Base-by-base conservation (phyloP, 1,140 invertebrate genomes). In the Apis laboriosa region DNA sequence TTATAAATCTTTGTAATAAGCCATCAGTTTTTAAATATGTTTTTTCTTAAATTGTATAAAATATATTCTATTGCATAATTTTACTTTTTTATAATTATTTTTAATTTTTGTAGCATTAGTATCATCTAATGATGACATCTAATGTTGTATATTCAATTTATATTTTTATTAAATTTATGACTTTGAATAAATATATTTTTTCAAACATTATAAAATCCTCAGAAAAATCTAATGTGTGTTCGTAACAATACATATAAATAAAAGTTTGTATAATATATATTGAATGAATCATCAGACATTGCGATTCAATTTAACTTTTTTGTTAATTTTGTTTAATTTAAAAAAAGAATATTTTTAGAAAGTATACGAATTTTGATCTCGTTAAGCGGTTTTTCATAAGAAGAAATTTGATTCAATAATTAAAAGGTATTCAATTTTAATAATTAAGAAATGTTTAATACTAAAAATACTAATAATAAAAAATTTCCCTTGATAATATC, bases 221-320 rank as follows among this genome's bases (percentile, higher is more conserved):
- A 13, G 24, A 13, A 11, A 55, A 28, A 34, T 72, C 71, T 72
- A 56, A 51, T 28, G 70, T 55, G 11, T 55, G 49, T 55, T 56
- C 51, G 60, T 74, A 74, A 56, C 28, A 55, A 55, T 77, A 55
- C 21, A 12, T 55, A 63, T 64, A 53, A 64, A 63, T 74, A 66
- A 80, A 64, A 49, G 13, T 24, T 72, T 28, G 9, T 60, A 55
- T 66, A 24, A 21, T 75, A 49, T 15, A 21, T 17, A n/a, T 17
- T 4, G 8, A n/a, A 9, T n/a, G 51, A 61, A 9, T 72, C 17
- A 5, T 9, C 15, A 24, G 21, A 72, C 9, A 11, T 72, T 34
- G 43, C 21, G 55, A 51, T 9, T 9, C 8, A 21, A 53, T 11
- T 24, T 24, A 28, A 53, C 17, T 19, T 17, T 12, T 11, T 61